Evolutionary conservation across 2,113 vertebrate species (phyloP).

Genomic region (Entelurus aequoreus): DNA sequence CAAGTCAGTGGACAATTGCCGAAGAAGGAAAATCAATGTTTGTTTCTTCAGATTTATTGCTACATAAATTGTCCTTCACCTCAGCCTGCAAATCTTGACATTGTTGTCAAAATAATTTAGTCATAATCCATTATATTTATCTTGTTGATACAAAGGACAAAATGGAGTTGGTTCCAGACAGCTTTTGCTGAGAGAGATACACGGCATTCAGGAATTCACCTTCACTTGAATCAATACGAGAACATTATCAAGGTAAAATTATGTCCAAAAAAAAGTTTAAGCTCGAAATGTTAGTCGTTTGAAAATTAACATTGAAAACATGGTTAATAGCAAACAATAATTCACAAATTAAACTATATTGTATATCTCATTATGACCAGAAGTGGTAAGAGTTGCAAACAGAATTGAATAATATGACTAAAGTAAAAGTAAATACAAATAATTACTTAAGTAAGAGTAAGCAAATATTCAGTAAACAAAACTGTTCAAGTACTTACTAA

Average conservation of each 20-base stretch:
- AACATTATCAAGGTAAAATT: constrained; percentile 15
- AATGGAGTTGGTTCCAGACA: constrained; percentile 8
- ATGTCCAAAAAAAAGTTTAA: background rate
- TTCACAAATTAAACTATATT: background rate
- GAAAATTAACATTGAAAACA: constrained; percentile 1
- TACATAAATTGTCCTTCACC: constrained; percentile 63
- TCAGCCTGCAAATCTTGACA: constrained; percentile 33
- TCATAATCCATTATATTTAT: constrained; percentile 58
- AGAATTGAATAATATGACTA: no score
- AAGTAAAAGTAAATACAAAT: no score
- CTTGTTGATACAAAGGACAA: constrained; percentile 41
- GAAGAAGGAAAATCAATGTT: constrained; percentile 68
- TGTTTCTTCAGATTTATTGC: constrained; percentile 66
- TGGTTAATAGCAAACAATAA: constrained; percentile 3
- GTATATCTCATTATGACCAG: no score
- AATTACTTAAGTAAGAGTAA: no score
- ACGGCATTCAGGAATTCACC: constrained; percentile 7
- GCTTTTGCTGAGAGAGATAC: constrained; percentile 7
- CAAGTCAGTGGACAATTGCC: constrained; percentile 64
- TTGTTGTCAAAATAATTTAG: constrained; percentile 58
- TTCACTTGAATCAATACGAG: constrained; percentile 11
- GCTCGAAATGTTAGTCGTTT: constrained; percentile 3
- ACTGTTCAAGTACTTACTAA: no score
- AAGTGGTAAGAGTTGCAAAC: no score
- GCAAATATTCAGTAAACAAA: no score